These are phyloP conservation scores for Megamerina dolium DNA, from an alignment of 2,888 invertebrate species.

Conservation along the genomic window DNA sequence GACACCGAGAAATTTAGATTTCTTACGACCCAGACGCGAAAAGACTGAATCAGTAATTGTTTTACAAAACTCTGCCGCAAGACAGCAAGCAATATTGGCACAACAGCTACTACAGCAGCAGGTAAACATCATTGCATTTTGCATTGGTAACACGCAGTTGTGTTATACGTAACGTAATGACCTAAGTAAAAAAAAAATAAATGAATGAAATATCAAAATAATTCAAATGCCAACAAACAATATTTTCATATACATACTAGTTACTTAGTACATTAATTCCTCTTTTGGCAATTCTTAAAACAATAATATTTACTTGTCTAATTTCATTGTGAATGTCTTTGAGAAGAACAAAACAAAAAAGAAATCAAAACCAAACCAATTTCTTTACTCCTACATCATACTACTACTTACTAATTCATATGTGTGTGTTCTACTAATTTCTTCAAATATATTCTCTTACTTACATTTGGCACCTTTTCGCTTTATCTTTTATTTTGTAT, in stretches of 20 bases:
- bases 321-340: slow-evolving; percentile 9
- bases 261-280: too few relatives aligned
- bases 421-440: too few relatives aligned
- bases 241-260: too few relatives aligned
- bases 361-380: slow-evolving; percentile 23
- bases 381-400: slow-evolving; percentile 14
- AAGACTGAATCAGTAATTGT: slow-evolving; percentile 86
- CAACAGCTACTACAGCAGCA: slow-evolving; percentile 44
- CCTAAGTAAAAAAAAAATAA: slow-evolving; percentile 16
- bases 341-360: slow-evolving; percentile 8
- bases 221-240: neutral
- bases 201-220: slow-evolving; percentile 1
- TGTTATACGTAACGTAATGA: too few relatives aligned
- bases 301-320: slow-evolving; percentile 3
- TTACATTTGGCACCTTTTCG: neutral
- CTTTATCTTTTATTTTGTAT: slow-evolving; percentile 1
- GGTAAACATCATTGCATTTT: slow-evolving; percentile 34
- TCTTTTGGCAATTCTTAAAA: too few relatives aligned
- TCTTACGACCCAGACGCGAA: slow-evolving; percentile 70
- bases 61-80: slow-evolving; percentile 58
- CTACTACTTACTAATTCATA: too few relatives aligned
- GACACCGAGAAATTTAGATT: slow-evolving; percentile 45
- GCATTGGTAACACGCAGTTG: too few relatives aligned
- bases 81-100: slow-evolving; percentile 46
- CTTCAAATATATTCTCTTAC: too few relatives aligned